Base-by-base conservation (phyloP, 2,113 vertebrate species). In the Typhlomys cinereus region DNA sequence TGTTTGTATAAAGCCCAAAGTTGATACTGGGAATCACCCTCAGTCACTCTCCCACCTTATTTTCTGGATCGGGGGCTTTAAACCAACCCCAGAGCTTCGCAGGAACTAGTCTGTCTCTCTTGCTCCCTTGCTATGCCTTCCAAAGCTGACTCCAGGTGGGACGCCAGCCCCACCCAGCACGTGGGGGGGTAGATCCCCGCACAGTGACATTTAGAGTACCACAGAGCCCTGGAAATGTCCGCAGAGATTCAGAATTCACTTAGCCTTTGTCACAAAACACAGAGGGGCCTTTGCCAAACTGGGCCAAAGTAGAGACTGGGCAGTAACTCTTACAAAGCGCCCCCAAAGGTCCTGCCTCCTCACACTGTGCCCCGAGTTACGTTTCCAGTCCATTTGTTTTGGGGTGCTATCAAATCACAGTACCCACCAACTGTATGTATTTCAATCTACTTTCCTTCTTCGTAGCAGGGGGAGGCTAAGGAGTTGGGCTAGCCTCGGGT, bases 311-410 rank as follows among this genome's bases (percentile, higher is more conserved):
- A n/a, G n/a, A n/a, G n/a, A n/a, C n/a, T n/a, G n/a, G n/a, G n/a
- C n/a, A n/a, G n/a, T n/a, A n/a, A n/a, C n/a, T n/a, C n/a, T n/a
- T n/a, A n/a, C n/a, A n/a, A n/a, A n/a, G n/a, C n/a, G n/a, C 52
- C 46, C 31, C 31, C 9, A 11, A 44, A 67, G 5, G 17, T 23
- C 29, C 20, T 48, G 14, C 0, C 59, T 44, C 46, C 44, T 18
- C 0, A 3, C 11, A 15, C 21, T 7, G 17, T 1, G 2, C 4
- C n/a, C 14, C 0, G 4, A 7, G 27, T 20, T 11, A 6, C 4
- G 8, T 36, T 71, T 54, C 36, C 29, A 62, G 36, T 6, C 4
- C 0, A 5, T 0, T 15, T 10, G 11, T 14, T 52, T 0, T 1
- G 36, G 31, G 18, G 23, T 9, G 6, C 17, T 2, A 27, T 25